Percentiles rank a stretch among this genome's conserved stretches.
Evolutionary conservation across 2,888 invertebrate genomes (phyloP).

Genomic region (Agrochola circellaris): DNA sequence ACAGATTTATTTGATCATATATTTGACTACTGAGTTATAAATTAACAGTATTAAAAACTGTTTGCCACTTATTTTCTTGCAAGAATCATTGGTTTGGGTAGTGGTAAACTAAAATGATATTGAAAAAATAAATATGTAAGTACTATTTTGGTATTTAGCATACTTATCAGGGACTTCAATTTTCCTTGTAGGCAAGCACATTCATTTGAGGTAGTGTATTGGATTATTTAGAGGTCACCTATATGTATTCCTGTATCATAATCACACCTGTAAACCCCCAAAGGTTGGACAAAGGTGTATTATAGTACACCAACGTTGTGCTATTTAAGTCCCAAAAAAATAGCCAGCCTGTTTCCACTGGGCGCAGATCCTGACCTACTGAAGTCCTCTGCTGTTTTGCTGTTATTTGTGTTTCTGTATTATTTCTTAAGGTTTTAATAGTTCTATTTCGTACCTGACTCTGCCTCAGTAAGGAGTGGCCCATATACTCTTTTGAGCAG

Average conservation of each 20-base stretch:
- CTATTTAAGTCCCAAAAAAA: neutral
- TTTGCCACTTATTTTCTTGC: neutral
- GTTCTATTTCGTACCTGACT: conserved; percentile 92
- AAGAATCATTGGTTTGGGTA: neutral
- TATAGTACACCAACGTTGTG: neutral
- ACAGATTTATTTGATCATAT: conserved; percentile 20
- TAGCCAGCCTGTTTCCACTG: too few relatives aligned
- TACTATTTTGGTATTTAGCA: neutral
- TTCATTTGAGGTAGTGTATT: too few relatives aligned
- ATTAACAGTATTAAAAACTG: neutral
- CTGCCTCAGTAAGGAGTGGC: conserved; percentile 94
- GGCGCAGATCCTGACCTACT: neutral
- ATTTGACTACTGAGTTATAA: neutral
- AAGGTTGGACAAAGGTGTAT: neutral
- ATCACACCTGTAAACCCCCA: too few relatives aligned
- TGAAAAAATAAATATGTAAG: neutral
- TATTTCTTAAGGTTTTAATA: neutral
- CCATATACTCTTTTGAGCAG: conserved; percentile 98
- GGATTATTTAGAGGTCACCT: neutral
- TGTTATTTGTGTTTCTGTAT: neutral
- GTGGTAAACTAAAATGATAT: neutral
- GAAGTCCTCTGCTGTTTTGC: neutral
- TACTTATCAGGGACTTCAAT: neutral
- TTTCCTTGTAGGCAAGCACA: conserved; percentile 4
- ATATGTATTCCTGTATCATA: neutral